Percentiles rank a stretch among this genome's conserved stretches.
Evolutionary conservation across 1,140 invertebrate species (phyloP).

Genomic region (Lysiphlebus fabarum): DNA sequence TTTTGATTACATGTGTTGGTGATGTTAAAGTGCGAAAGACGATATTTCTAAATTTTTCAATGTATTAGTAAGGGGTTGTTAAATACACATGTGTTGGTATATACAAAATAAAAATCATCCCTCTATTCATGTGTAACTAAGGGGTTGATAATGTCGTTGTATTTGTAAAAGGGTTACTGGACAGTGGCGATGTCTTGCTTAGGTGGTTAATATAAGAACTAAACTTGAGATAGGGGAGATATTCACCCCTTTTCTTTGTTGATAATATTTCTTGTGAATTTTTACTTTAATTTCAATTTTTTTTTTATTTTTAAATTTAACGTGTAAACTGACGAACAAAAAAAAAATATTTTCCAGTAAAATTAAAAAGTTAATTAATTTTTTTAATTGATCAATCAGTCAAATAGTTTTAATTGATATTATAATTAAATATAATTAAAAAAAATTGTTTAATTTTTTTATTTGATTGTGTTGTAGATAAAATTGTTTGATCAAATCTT

Average conservation of each 20-base stretch:
- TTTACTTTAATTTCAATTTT: too few species aligned
- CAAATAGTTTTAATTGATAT: too few species aligned
- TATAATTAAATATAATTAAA: too few species aligned
- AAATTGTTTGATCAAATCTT: too few species aligned
- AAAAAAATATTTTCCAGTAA: not conserved
- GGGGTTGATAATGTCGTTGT: slow-evolving; percentile 29
- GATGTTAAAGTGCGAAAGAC: slow-evolving; percentile 29
- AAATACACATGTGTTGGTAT: slow-evolving; percentile 35
- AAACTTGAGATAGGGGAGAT: slow-evolving; percentile 31
- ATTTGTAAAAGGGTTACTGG: slow-evolving; percentile 49
- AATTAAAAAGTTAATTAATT: not conserved
- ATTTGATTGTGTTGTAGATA: too few species aligned
- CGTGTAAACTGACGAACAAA: not conserved
- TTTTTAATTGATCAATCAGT: too few species aligned
- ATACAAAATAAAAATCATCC: slow-evolving; percentile 46
- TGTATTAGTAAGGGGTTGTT: slow-evolving; percentile 31
- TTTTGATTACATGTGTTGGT: slow-evolving; percentile 20
- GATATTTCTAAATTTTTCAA: slow-evolving; percentile 13
- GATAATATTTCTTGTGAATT: too few species aligned
- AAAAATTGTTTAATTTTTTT: too few species aligned
- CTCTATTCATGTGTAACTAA: slow-evolving; percentile 36
- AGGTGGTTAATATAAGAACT: slow-evolving; percentile 47
- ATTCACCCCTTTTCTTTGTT: not conserved
- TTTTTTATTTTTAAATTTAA: too few species aligned
- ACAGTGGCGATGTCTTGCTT: slow-evolving; percentile 56